Conservation (phyloP, 2,888 invertebrate species). For the Cataglyphis albicans region DNA sequence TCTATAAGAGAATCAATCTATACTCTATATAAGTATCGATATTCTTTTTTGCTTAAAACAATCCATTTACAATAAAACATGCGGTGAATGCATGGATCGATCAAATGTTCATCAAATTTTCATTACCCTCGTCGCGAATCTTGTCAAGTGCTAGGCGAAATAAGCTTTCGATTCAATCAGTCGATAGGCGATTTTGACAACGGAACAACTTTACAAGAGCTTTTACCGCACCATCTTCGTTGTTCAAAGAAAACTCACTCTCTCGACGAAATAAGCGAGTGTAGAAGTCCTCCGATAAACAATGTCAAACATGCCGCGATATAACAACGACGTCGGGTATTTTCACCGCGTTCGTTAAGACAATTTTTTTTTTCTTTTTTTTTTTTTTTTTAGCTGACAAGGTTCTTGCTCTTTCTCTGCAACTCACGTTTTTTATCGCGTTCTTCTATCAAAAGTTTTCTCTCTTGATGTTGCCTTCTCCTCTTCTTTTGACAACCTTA, state of each 20-base stretch:
- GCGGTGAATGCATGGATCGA: background rate
- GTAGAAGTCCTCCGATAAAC: constrained; percentile 69
- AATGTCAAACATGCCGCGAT: constrained; percentile 73
- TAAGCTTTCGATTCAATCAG: constrained; percentile 42
- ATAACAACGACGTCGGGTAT: constrained; percentile 65
- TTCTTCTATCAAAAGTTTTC: constrained; percentile 59
- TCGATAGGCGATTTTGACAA: constrained; percentile 41
- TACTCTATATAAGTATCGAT: background rate
- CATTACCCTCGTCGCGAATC: background rate
- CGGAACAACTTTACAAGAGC: constrained; percentile 53
- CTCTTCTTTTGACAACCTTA: constrained; percentile 67
- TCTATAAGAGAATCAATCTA: too few species aligned
- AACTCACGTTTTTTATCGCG: constrained; percentile 64
- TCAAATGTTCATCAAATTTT: constrained; percentile 21
- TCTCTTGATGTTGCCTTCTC: constrained; percentile 40
- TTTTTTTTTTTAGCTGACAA: constrained; percentile 70
- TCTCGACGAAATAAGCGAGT: constrained; percentile 45
- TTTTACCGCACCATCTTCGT: constrained; percentile 63
- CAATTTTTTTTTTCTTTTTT: constrained; percentile 65
- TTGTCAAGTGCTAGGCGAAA: constrained; percentile 31
- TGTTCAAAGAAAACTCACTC: constrained; percentile 57
- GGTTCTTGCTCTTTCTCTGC: constrained; percentile 52
- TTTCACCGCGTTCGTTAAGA: constrained; percentile 73
- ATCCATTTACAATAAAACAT: background rate
- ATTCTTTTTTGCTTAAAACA: background rate